Evolutionary conservation across 2,113 vertebrate genomes (phyloP).

Genomic region (Cyprinodon tularosa): DNA sequence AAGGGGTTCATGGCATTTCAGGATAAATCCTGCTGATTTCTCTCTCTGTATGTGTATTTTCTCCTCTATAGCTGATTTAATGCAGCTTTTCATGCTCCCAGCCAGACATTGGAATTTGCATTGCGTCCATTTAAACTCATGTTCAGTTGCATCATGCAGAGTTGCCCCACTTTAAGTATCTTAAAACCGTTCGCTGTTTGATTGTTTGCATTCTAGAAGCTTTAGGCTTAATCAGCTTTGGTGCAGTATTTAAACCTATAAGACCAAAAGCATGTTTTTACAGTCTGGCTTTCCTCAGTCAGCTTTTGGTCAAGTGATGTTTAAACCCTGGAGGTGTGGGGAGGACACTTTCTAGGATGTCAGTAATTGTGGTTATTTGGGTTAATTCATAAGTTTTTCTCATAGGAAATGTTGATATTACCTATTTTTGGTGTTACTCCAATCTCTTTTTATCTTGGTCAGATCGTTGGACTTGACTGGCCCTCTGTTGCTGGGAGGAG

Average conservation of each 20-base stretch:
- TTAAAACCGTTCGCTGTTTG: constrained; percentile 37
- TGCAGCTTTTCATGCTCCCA: not conserved
- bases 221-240: constrained; percentile 45
- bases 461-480: constrained; percentile 96
- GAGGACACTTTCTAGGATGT: too few species aligned
- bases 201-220: constrained; percentile 40
- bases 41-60: not conserved
- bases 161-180: constrained; percentile 36
- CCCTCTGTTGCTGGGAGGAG: constrained; percentile 91
- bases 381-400: too few species aligned
- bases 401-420: too few species aligned
- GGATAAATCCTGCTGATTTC: too few species aligned
- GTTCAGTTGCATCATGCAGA: not conserved
- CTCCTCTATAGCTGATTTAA: not conserved
- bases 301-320: not conserved
- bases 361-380: too few species aligned
- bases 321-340: too few species aligned
- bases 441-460: constrained; percentile 12
- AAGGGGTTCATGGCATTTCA: too few species aligned
- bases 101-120: not conserved
- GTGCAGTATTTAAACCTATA: constrained; percentile 16
- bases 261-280: constrained; percentile 14
- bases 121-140: not conserved
- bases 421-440: not conserved
- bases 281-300: not conserved